phyloP scores from a whole-genome alignment of 2,888 invertebrate species.

The Drosophila meridionalis region DNA sequence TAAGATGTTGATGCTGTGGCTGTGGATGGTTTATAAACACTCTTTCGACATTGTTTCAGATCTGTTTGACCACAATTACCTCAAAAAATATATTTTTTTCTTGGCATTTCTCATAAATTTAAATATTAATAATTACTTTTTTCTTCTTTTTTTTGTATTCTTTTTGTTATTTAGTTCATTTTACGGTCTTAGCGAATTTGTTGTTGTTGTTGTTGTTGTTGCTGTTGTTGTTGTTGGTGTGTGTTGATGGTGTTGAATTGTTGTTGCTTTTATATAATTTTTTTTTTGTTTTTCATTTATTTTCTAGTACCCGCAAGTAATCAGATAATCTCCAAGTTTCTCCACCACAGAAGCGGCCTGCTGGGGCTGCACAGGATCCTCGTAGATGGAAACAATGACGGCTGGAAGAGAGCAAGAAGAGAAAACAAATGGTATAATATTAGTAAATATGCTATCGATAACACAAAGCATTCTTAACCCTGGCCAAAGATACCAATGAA shows the following conservation, averaged over 20 bases:
- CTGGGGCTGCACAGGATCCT: constrained; percentile 98
- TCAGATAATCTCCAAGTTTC: constrained; percentile 98
- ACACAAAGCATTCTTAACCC: neutral
- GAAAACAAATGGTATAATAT: neutral
- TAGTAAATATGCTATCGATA: constrained; percentile 1
- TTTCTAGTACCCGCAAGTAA: constrained; percentile 97
- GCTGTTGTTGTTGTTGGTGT: constrained; percentile 40
- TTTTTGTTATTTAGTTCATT: constrained; percentile 67
- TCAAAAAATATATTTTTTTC: constrained; percentile 53
- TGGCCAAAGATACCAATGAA: constrained; percentile 5
- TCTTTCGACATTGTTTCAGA: constrained; percentile 45
- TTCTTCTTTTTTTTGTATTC: constrained; percentile 42
- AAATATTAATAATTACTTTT: constrained; percentile 75
- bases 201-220: constrained; percentile 40
- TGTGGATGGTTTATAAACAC: constrained; percentile 34
- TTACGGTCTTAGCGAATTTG: constrained; percentile 67
- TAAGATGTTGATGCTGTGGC: constrained; percentile 30
- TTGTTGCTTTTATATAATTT: constrained; percentile 47
- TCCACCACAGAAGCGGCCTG: constrained; percentile 98
- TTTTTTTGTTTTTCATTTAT: constrained; percentile 65
- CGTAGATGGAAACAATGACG: constrained; percentile 96
- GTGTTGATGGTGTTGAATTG: constrained; percentile 62
- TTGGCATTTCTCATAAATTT: constrained; percentile 71
- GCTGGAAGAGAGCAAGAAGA: constrained; percentile 88
- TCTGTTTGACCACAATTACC: constrained; percentile 63